Conservation (phyloP, 2,113 vertebrate species). For the Pelobates fuscus region DNA sequence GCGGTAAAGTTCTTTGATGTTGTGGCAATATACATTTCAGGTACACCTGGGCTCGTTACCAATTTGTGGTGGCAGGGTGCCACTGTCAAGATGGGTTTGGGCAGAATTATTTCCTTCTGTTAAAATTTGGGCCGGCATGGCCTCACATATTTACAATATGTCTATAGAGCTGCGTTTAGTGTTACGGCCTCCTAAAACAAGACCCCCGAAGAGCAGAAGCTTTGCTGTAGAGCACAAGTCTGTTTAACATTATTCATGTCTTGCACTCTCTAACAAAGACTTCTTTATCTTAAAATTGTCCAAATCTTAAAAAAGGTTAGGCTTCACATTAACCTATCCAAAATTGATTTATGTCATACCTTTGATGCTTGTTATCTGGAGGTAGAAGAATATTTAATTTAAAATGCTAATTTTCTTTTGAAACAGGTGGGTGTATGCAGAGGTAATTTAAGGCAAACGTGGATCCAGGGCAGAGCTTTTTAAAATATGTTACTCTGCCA, state of each 20-base stretch:
- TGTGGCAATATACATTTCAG: conserved; percentile 50
- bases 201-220: not conserved
- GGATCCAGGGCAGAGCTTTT: too few species aligned
- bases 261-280: not conserved
- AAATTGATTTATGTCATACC: not conserved
- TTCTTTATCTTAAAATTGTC: conserved; percentile 9
- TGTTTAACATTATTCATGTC: not conserved
- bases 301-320: not conserved
- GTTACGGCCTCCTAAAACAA: not conserved
- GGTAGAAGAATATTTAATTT: too few species aligned
- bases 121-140: conserved; percentile 37
- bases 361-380: too few species aligned
- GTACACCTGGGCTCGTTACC: conserved; percentile 52
- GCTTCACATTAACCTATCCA: not conserved
- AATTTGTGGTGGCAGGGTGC: not conserved
- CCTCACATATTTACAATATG: conserved; percentile 42
- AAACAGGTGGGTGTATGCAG: too few species aligned
- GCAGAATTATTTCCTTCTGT: conserved; percentile 50
- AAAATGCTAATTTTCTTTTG: too few species aligned
- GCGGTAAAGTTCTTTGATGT: conserved; percentile 54
- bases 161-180: conserved; percentile 2
- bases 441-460: too few species aligned
- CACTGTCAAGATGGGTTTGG: conserved; percentile 27
- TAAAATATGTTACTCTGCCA: not conserved
- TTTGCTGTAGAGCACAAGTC: not conserved